Percentiles rank a stretch among this genome's conserved stretches.
Conservation (phyloP, 2,888 invertebrate genomes). For the Sacculina carcini region DNA sequence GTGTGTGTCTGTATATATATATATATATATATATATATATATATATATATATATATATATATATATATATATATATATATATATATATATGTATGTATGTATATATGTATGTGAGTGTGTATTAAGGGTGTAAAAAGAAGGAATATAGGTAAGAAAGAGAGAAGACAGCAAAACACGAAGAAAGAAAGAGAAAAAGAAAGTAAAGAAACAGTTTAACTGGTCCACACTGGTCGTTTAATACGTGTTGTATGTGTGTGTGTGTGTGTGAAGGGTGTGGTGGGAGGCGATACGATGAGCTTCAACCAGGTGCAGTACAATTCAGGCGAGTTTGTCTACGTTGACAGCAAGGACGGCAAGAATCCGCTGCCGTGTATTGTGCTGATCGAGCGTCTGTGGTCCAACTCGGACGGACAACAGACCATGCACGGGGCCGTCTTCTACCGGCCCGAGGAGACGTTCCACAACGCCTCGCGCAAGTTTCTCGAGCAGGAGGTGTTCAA, state of each 20-base stretch:
- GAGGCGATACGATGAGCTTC: conserved; percentile 37
- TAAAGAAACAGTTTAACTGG: too few species aligned
- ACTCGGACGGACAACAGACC: conserved; percentile 53
- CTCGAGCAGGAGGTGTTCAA: conserved; percentile 89
- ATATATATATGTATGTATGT: neutral
- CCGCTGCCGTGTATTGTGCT: conserved; percentile 33
- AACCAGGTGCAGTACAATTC: conserved; percentile 47
- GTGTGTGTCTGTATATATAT: neutral
- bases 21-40: neutral
- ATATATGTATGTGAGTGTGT: neutral
- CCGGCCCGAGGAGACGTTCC: conserved; percentile 84
- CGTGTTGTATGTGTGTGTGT: too few species aligned
- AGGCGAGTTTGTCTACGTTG: conserved; percentile 76
- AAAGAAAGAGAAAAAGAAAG: too few species aligned
- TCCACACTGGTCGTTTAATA: too few species aligned
- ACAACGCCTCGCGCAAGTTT: conserved; percentile 80
- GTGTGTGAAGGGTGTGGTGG: too few species aligned
- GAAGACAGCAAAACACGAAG: too few species aligned
- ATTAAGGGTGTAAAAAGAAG: too few species aligned
- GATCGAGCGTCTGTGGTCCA: conserved; percentile 70
- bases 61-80: neutral
- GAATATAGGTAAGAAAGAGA: too few species aligned
- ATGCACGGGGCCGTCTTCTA: conserved; percentile 73
- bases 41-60: neutral
- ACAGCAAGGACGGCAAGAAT: conserved; percentile 20